These are phyloP conservation scores for Dicerorhinus sumatrensis DNA, from an alignment of 2,113 vertebrate genomes.

Conservation along the genomic window DNA sequence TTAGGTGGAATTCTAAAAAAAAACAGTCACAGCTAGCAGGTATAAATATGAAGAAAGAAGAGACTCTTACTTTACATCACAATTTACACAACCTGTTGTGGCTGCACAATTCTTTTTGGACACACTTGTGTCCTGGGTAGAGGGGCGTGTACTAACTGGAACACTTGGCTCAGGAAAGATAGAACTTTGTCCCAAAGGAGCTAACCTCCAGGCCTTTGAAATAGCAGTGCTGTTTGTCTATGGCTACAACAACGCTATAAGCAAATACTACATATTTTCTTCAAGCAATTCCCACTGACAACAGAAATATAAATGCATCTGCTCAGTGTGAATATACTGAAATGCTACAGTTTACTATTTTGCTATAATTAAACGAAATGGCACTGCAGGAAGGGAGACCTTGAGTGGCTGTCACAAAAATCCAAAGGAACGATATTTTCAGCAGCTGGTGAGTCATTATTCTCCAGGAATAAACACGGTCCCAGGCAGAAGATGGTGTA, in stretches of 20 bases:
- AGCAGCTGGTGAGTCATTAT: slow-evolving; percentile 32
- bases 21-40: not conserved
- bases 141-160: not conserved
- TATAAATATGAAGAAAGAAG: not conserved
- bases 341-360: slow-evolving; percentile 26
- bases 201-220: not conserved
- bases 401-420: slow-evolving; percentile 18
- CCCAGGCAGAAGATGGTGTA: not conserved
- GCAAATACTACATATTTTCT: slow-evolving; percentile 15
- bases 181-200: not conserved
- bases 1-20: not conserved
- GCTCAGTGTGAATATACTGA: not conserved
- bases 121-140: not conserved
- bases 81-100: not conserved
- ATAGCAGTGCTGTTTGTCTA: not conserved
- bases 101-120: not conserved
- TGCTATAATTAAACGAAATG: slow-evolving; percentile 49
- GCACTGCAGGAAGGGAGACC: not conserved
- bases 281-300: not conserved
- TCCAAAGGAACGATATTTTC: not conserved
- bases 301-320: slow-evolving; percentile 28
- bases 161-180: not conserved
- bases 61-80: not conserved
- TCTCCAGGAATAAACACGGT: not conserved
- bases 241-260: not conserved